Percentiles rank a stretch among this genome's conserved stretches.
Conservation (phyloP, 2,888 invertebrate species). For the Netelia virgata region DNA sequence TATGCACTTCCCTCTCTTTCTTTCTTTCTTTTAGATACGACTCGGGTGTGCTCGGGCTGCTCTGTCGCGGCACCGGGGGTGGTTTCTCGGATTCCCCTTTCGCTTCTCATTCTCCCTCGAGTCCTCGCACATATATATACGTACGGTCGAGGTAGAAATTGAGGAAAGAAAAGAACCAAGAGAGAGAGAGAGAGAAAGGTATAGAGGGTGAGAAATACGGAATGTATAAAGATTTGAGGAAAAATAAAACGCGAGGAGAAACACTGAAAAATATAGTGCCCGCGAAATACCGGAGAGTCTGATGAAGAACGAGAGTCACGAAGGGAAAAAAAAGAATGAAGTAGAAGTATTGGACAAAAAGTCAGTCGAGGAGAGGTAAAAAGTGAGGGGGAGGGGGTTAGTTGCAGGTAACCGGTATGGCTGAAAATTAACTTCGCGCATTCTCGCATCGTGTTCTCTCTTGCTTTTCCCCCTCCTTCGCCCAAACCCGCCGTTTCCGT, state of each 20-base stretch:
- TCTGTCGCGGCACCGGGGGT: neutral
- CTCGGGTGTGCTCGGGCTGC: neutral
- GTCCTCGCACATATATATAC: constrained; percentile 14
- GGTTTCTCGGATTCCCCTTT: constrained; percentile 14
- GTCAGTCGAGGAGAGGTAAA: too few relatives aligned
- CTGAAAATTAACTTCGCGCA: constrained; percentile 12
- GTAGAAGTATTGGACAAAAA: neutral
- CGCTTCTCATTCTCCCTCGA: constrained; percentile 35
- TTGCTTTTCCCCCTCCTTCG: neutral
- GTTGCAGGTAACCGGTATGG: neutral
- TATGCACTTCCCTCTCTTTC: constrained; percentile 26
- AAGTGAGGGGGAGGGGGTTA: neutral
- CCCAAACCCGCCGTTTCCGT: neutral
- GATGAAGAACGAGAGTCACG: neutral
- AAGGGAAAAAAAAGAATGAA: constrained; percentile 5
- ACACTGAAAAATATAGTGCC: constrained; percentile 3
- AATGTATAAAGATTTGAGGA: constrained; percentile 6
- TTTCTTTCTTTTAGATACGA: constrained; percentile 17
- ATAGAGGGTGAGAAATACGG: constrained; percentile 8
- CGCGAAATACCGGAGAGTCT: neutral
- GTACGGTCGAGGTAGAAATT: constrained; percentile 13
- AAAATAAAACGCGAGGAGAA: constrained; percentile 30
- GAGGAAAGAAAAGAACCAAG: constrained; percentile 36
- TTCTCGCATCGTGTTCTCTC: neutral
- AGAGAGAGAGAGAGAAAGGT: constrained; percentile 25